phyloP scores from a whole-genome alignment of 2,113 vertebrate species.

The Vidua chalybeata region DNA sequence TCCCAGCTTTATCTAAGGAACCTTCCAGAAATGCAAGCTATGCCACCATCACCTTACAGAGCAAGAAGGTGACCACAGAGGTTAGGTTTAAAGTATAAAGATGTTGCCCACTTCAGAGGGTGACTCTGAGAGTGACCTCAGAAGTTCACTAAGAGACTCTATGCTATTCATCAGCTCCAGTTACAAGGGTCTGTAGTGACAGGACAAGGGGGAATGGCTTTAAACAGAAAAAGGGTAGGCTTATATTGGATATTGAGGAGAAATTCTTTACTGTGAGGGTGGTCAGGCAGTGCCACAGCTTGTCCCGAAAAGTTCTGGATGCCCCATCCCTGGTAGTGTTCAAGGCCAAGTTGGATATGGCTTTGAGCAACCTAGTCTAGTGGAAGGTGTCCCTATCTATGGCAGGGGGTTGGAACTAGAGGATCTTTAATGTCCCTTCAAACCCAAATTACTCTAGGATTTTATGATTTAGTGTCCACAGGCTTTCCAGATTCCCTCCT shows the following conservation, averaged over 20 bases:
- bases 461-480: background rate
- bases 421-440: background rate
- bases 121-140: background rate
- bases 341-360: background rate
- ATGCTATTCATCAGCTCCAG: background rate
- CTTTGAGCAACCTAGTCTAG: background rate
- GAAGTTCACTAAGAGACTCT: background rate
- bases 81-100: background rate
- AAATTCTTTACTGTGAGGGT: background rate
- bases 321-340: background rate
- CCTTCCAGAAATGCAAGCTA: background rate
- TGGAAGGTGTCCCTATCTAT: background rate
- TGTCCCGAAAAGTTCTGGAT: rapidly evolving
- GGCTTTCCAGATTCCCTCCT: background rate
- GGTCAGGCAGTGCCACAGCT: background rate
- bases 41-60: background rate
- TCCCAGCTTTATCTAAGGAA: background rate
- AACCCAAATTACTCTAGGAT: background rate
- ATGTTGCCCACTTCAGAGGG: background rate
- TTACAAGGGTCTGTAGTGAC: background rate
- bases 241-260: background rate
- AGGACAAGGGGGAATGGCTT: background rate
- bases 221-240: background rate
- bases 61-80: background rate
- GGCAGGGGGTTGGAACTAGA: background rate